Percentiles rank a stretch among this genome's conserved stretches.
phyloP scores from a whole-genome alignment of 2,888 invertebrate species.

The Opisthograptis luteolata region DNA sequence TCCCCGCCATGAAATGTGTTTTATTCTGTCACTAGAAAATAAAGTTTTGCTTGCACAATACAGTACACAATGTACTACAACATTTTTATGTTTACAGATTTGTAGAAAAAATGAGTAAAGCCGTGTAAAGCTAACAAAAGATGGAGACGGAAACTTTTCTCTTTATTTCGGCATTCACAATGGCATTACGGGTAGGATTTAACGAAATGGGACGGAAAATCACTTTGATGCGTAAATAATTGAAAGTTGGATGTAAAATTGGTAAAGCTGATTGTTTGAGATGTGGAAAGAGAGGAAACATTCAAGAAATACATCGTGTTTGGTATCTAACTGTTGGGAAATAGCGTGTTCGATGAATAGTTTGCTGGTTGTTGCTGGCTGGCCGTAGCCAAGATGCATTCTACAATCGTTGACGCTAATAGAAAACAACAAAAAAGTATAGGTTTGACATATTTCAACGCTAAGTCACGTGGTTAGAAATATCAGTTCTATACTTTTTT shows the following conservation, averaged over 20 bases:
- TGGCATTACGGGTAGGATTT: constrained; percentile 59
- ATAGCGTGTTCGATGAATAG: constrained; percentile 60
- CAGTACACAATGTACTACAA: not conserved
- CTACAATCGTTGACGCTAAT: too few relatives aligned
- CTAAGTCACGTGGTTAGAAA: too few relatives aligned
- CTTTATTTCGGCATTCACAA: constrained; percentile 54
- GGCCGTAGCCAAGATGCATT: too few relatives aligned
- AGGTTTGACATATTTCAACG: too few relatives aligned
- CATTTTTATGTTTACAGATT: constrained; percentile 8
- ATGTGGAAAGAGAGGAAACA: not conserved
- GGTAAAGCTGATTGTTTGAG: constrained; percentile 48
- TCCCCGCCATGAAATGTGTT: not conserved
- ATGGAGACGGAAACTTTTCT: constrained; percentile 44
- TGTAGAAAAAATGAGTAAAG: constrained; percentile 40
- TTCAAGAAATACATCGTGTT: constrained; percentile 15
- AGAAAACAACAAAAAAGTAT: too few relatives aligned
- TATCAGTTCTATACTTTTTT: too few relatives aligned
- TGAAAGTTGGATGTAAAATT: constrained; percentile 61
- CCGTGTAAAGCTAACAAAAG: constrained; percentile 49
- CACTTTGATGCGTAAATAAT: constrained; percentile 67
- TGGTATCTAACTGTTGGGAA: not conserved
- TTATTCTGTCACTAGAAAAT: too few relatives aligned
- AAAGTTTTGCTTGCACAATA: not conserved
- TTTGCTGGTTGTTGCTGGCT: too few relatives aligned
- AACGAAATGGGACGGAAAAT: constrained; percentile 61